These are phyloP conservation scores for Varanus komodoensis DNA, from an alignment of 2,113 vertebrate genomes.

Conservation along the genomic window DNA sequence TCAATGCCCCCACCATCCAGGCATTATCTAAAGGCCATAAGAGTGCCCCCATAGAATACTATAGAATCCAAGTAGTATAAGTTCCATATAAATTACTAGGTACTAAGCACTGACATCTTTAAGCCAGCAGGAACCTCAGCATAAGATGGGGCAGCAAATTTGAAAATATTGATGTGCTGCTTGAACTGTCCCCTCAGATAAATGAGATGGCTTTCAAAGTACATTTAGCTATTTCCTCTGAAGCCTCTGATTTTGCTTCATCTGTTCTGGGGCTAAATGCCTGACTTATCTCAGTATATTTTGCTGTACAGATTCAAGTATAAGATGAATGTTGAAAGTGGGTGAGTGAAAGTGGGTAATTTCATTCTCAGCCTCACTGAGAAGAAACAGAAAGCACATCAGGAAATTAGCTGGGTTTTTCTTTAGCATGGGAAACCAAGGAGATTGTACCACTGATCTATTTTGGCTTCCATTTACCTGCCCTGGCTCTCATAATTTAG, in stretches of 20 bases:
- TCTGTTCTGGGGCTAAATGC: not conserved
- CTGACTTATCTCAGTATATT: not conserved
- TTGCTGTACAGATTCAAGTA: not conserved
- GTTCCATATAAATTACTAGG: too few relatives aligned
- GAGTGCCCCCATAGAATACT: too few relatives aligned
- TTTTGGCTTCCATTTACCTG: constrained; percentile 51
- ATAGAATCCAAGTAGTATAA: too few relatives aligned
- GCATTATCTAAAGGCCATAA: too few relatives aligned
- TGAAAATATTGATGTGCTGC: too few relatives aligned
- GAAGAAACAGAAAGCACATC: constrained; percentile 48
- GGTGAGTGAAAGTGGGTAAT: constrained; percentile 12
- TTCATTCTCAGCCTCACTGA: constrained; percentile 44
- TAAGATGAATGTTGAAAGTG: too few relatives aligned
- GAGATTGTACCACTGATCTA: not conserved
- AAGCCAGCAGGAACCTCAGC: too few relatives aligned
- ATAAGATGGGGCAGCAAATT: too few relatives aligned
- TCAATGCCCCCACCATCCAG: not conserved
- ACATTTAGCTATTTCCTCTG: not conserved
- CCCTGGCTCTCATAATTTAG: not conserved
- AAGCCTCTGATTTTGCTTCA: not conserved
- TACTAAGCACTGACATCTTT: too few relatives aligned
- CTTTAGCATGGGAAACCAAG: constrained; percentile 61
- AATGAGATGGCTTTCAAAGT: too few relatives aligned
- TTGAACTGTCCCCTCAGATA: too few relatives aligned
- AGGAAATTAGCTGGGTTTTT: constrained; percentile 57